Base-by-base conservation (phyloP, 2,888 invertebrate species). In the Cryptophagus acutangulus region DNA sequence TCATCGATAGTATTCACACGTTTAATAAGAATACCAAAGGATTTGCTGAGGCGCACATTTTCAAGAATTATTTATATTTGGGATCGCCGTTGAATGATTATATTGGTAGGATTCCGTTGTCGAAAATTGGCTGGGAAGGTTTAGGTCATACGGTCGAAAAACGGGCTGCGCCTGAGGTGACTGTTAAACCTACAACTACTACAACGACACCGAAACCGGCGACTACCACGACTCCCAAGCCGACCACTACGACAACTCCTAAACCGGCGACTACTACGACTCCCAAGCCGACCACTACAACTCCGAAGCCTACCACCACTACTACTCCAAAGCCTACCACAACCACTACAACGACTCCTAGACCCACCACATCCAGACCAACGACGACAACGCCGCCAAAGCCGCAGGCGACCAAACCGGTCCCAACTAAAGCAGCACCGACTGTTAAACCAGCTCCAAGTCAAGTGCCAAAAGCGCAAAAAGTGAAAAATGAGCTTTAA, bases 61-160 rank as follows among this genome's bases (percentile, higher is more conserved):
- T 74, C 57, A 76, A 79, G 36, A 77, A 79, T 50, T 74, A 75
- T 52, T 65, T 87, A 9, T 80, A 79, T 58, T 65, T 83, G 18
- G 88, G 86, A 13, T 78, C 78, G 10, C 87, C 87, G 0, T 78
- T 75, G 49, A 79, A 80, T 57, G 71, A 77, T 39, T 84, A 74
- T 53, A 63, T 88, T 31, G 82, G 74, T 1, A 74, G 79, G 38
- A 74, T 85, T n/a, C 75, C 81, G 20, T 71, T 76, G 8, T 73
- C 75, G 1, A 70, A 76, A 38, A 67, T 69, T 20, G 67, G 77
- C 14, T 61, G 64, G 59, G 43, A 61, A 12, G 54, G 63, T 46
- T 51, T 65, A 18, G 39, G 33, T 9, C 43, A 43, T 30, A 46
- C 39, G n/a, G 41, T 38, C 15, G 43, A 30, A 9, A 43, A 48